Conservation (phyloP, 2,888 invertebrate species). For the Melikaiella ostensackeni region DNA sequence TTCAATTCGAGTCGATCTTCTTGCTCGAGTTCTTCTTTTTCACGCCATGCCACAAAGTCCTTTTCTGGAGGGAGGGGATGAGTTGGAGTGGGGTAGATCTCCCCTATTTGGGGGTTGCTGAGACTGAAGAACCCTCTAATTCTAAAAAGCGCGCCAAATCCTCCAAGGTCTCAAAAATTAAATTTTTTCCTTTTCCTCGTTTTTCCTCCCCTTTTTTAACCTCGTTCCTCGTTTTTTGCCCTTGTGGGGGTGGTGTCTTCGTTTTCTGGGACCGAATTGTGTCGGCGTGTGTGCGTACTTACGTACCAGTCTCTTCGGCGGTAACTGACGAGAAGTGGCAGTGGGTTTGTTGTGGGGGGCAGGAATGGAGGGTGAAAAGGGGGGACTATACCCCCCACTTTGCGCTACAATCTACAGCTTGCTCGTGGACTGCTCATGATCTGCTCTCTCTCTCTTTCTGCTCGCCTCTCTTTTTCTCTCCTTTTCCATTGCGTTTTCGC, state of each 20-base stretch:
- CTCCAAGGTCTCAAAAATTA: not conserved
- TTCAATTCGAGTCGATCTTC: constrained; percentile 45
- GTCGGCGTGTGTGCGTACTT: constrained; percentile 47
- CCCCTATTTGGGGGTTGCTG: not conserved
- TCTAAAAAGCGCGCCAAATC: not conserved
- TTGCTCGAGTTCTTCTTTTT: not conserved
- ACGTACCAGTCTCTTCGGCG: constrained; percentile 59
- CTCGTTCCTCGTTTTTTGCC: not conserved
- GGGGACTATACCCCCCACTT: constrained; percentile 43
- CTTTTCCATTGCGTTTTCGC: constrained; percentile 35
- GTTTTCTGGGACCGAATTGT: constrained; percentile 33
- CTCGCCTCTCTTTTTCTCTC: constrained; percentile 41
- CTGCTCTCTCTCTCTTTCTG: constrained; percentile 13
- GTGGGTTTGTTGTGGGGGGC: constrained; percentile 57
- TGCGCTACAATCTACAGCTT: constrained; percentile 25
- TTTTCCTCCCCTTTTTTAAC: constrained; percentile 39
- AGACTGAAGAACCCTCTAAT: not conserved
- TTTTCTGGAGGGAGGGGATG: not conserved
- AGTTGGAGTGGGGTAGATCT: not conserved
- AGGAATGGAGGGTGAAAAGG: constrained; percentile 51
- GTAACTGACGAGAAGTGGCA: constrained; percentile 65
- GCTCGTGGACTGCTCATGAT: not conserved
- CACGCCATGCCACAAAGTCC: not conserved
- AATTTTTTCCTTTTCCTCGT: constrained; percentile 43
- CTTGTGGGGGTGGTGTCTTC: not conserved